phyloP scores from a whole-genome alignment of 2,113 vertebrate species.

The Phylloscopus whistleri region DNA sequence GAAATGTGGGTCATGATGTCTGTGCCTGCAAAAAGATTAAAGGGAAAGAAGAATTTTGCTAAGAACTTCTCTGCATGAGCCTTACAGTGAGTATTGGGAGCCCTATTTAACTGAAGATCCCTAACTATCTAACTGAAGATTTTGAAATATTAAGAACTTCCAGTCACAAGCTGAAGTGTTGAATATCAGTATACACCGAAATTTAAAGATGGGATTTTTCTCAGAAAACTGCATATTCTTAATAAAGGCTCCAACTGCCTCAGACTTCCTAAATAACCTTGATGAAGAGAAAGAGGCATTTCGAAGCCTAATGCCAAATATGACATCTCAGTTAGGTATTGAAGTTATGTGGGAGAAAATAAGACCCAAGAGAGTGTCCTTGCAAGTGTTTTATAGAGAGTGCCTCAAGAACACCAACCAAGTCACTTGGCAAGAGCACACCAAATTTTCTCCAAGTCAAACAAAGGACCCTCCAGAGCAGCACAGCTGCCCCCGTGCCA shows the following conservation, averaged over 20 bases:
- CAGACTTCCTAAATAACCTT: background rate
- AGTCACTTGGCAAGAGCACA: background rate
- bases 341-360: background rate
- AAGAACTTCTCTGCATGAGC: background rate
- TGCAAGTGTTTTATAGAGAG: background rate
- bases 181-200: background rate
- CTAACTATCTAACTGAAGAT: background rate
- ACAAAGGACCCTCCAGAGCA: background rate
- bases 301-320: background rate
- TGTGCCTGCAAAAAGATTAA: background rate
- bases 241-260: background rate
- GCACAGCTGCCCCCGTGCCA: rapidly evolving
- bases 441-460: background rate
- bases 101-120: background rate
- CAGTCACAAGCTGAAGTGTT: background rate
- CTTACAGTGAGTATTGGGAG: rapidly evolving
- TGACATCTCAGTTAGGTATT: background rate
- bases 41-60: background rate
- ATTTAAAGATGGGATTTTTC: background rate
- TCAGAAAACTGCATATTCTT: background rate
- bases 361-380: background rate
- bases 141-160: background rate
- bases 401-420: background rate
- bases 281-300: background rate
- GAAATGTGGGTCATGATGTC: background rate